Evolutionary conservation across 1,140 invertebrate species (phyloP).

Genomic region (Nasonia vitripennis): DNA sequence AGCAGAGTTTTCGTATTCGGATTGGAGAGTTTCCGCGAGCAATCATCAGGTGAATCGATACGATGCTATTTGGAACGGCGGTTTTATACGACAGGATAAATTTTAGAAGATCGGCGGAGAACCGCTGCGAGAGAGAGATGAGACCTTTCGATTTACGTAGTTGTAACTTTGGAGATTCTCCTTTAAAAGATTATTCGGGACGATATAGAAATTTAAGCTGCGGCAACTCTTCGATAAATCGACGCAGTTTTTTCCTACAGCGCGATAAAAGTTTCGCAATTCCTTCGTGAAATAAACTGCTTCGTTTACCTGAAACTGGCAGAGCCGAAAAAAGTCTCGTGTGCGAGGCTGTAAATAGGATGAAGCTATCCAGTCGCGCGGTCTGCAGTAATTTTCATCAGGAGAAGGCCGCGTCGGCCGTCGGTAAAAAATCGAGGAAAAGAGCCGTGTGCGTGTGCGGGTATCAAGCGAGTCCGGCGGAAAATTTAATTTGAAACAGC

Average conservation of each 20-base stretch:
- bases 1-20: too few species aligned
- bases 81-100: background rate
- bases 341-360: background rate
- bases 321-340: too few species aligned
- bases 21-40: too few species aligned
- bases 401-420: background rate
- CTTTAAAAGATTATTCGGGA: too few species aligned
- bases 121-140: background rate
- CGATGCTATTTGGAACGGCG: too few species aligned
- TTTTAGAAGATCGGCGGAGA: background rate
- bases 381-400: slow-evolving; percentile 17
- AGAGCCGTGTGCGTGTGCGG: background rate
- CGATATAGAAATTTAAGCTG: background rate
- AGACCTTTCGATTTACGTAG: background rate
- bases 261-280: background rate
- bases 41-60: too few species aligned
- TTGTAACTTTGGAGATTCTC: background rate
- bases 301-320: too few species aligned
- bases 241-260: background rate
- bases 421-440: background rate
- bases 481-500: slow-evolving; percentile 46
- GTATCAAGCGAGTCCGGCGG: background rate
- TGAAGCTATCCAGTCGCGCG: background rate
- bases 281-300: background rate
- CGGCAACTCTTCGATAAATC: too few species aligned